Evolutionary conservation across 2,888 invertebrate genomes (phyloP), one percentile per base, ranked within the genome.

Genomic region (Drosophila peninsularis): DNA sequence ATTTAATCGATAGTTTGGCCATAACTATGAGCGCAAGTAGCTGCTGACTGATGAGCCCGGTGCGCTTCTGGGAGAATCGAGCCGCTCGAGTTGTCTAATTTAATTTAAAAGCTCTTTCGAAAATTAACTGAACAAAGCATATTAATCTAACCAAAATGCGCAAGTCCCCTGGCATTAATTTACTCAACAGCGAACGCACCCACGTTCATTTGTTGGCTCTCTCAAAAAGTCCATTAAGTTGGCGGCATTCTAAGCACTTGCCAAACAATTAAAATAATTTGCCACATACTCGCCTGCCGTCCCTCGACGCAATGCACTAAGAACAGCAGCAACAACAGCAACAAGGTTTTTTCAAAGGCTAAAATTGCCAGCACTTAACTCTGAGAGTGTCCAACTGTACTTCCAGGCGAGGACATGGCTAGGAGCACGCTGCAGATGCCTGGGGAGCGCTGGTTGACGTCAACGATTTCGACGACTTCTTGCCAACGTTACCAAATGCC

Each of bases 231-330:
- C 83, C 88, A 84, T 84, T 84, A 84, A 73, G 86, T 69, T 80
- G 64, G 65, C 75, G 88, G 83, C 78, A 84, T 86, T 78, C 86
- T 78, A 69, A 88, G 83, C 83, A 88, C 88, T 84, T 88, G 89
- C 83, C 71, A 83, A 83, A 88, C 83, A 84, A 84, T 84, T 84
- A 84, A 88, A 84, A 88, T 84, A 84, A 84, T 84, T 83, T 88
- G 72, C 86, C 88, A 88, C 88, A 83, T 70, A 86, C 83, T 78
- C 78, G 58, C 14, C 34, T 36, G 34, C 39, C 52, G 82, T 88
- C 85, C 88, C 82, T 55, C 55, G 79, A 76, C 81, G 87, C 87
- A 83, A 47, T 78, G 82, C 84, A 75, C 62, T 50, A 62, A 6
- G 27, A 34, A 65, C 66, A 74, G 49, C 44, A 47, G 32, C 24